Evolutionary conservation across 2,113 vertebrate genomes (phyloP).

Genomic region (Epinephelus lanceolatus): DNA sequence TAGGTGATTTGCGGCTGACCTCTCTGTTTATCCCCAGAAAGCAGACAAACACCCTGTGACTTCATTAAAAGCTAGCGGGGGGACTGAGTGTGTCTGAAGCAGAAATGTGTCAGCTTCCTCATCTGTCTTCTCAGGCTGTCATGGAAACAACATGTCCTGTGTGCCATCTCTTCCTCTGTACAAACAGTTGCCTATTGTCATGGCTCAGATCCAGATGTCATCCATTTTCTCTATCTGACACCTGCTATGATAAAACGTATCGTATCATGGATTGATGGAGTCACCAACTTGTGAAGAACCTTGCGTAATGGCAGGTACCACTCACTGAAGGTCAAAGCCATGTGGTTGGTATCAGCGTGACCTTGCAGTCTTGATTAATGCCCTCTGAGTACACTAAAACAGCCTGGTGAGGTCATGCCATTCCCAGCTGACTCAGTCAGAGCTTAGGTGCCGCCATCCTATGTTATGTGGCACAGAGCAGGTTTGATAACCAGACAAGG

Average conservation of each 20-base stretch:
- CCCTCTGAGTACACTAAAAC: conserved; percentile 42
- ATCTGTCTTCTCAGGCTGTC: conserved; percentile 64
- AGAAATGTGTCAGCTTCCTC: conserved; percentile 54
- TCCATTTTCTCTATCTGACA: conserved; percentile 65
- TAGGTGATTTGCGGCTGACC: conserved; percentile 72
- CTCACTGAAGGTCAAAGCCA: conserved; percentile 52
- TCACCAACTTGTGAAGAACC: conserved; percentile 13
- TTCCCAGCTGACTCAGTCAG: conserved; percentile 60
- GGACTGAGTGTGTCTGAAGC: conserved; percentile 38
- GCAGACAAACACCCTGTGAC: conserved; percentile 65
- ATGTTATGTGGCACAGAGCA: conserved; percentile 8
- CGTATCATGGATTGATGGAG: conserved; percentile 31
- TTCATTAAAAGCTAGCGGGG: conserved; percentile 74
- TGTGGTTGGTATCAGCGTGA: conserved; percentile 44
- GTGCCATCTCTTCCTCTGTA: conserved; percentile 17
- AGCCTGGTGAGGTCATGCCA: conserved; percentile 53
- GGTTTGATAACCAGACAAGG: conserved; percentile 55
- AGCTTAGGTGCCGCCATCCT: conserved; percentile 17
- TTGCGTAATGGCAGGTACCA: conserved; percentile 28
- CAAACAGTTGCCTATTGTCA: conserved; percentile 26
- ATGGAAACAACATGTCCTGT: conserved; percentile 65
- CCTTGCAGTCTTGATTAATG: conserved; percentile 65
- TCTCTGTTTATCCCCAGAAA: conserved; percentile 57
- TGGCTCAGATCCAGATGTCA: conserved; percentile 31
- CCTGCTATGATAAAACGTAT: conserved; percentile 40